Percentiles rank a stretch among this genome's conserved stretches.
Evolutionary conservation across 2,113 vertebrate genomes (phyloP).

Genomic region (Lucifuga dentata): DNA sequence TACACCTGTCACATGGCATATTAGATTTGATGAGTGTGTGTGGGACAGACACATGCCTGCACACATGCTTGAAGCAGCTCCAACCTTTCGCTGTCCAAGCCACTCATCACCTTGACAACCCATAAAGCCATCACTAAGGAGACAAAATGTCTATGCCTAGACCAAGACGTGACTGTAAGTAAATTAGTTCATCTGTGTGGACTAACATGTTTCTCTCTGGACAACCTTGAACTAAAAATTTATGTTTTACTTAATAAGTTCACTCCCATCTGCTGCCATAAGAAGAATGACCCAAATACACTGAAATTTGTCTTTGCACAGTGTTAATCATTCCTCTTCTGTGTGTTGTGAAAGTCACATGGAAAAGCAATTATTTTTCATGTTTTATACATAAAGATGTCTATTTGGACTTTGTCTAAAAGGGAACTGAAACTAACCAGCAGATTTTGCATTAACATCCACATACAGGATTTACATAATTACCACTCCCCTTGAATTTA

Average conservation of each 20-base stretch:
- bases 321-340: no score
- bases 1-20: conserved; percentile 47
- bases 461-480: no score
- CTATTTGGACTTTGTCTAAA: no score
- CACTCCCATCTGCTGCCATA: conserved; percentile 8
- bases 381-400: no score
- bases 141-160: conserved; percentile 58
- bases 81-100: conserved; percentile 45
- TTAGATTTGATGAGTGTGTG: conserved; percentile 66
- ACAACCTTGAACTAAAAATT: conserved; percentile 62
- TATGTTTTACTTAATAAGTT: conserved; percentile 53
- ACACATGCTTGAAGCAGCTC: conserved; percentile 50
- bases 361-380: no score
- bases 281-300: not conserved
- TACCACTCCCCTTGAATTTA: no score
- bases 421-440: no score
- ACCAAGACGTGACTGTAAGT: conserved; percentile 55
- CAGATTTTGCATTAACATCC: no score
- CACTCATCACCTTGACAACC: conserved; percentile 71
- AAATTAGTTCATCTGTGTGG: conserved; percentile 49
- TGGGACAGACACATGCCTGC: conserved; percentile 54
- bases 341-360: no score
- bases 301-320: not conserved
- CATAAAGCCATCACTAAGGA: conserved; percentile 72
- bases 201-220: conserved; percentile 30